Evolutionary conservation across 2,888 invertebrate species (phyloP).

Genomic region (Camptogramma bilineatum): DNA sequence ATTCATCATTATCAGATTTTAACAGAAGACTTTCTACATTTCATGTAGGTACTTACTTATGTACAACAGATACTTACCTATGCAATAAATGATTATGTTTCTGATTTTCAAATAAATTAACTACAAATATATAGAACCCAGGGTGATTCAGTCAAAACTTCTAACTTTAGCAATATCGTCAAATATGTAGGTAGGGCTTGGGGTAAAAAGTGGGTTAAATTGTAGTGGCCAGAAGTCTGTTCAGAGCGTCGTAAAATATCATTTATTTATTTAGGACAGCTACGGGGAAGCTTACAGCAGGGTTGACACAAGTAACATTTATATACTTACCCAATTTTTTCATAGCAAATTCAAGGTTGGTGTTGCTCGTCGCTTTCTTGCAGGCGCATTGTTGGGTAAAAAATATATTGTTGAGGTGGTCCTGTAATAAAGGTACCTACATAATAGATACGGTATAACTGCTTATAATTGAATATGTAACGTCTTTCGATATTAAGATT

Average conservation of each 20-base stretch:
- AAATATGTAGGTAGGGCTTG: conserved; percentile 52
- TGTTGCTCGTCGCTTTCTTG: neutral
- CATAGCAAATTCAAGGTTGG: neutral
- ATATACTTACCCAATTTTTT: neutral
- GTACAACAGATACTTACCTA: too few relatives aligned
- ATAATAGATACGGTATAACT: too few relatives aligned
- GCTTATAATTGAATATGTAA: too few relatives aligned
- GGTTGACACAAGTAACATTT: conserved; percentile 44
- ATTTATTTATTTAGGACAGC: conserved; percentile 66
- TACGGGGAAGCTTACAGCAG: conserved; percentile 44
- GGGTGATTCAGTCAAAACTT: conserved; percentile 30
- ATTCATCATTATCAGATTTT: too few relatives aligned
- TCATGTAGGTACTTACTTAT: too few relatives aligned
- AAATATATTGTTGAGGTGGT: neutral
- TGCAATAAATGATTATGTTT: neutral
- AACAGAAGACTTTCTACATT: too few relatives aligned
- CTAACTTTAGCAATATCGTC: conserved; percentile 56
- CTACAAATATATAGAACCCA: neutral
- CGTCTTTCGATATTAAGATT: too few relatives aligned
- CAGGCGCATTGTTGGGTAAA: neutral
- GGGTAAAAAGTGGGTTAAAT: conserved; percentile 45
- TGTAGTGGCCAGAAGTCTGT: conserved; percentile 36
- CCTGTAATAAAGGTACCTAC: too few relatives aligned
- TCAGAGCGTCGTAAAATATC: conserved; percentile 57
- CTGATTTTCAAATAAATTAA: neutral